These are phyloP conservation scores for Lasius platythorax DNA, from an alignment of 2,888 invertebrate species.

Conservation along the genomic window DNA sequence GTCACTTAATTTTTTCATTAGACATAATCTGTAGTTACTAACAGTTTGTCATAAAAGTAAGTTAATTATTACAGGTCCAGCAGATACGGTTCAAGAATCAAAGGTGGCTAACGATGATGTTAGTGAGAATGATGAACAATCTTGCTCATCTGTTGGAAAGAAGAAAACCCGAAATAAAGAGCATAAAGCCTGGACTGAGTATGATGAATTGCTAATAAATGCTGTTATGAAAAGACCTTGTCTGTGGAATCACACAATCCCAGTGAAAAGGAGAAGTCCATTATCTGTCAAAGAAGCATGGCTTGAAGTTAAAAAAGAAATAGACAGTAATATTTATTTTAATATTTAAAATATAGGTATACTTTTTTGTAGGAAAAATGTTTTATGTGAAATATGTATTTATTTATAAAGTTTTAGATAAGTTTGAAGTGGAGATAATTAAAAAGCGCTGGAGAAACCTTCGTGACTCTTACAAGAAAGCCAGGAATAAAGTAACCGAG, in stretches of 20 bases:
- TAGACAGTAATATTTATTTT: no score
- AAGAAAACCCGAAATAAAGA: conserved; percentile 9
- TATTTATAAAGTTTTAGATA: no score
- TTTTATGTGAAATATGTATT: no score
- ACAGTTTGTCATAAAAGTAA: conserved; percentile 1
- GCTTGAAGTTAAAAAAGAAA: no score
- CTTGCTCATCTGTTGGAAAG: background rate
- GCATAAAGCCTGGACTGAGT: background rate
- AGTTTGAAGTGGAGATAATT: no score
- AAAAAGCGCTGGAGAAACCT: no score
- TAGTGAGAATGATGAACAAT: conserved; percentile 2
- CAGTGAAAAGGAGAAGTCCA: background rate
- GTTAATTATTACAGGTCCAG: background rate
- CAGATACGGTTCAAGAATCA: background rate
- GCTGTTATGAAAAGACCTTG: conserved; percentile 26
- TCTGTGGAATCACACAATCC: conserved; percentile 10
- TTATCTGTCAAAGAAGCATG: no score
- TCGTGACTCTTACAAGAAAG: no score
- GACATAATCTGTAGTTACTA: background rate
- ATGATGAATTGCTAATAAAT: conserved; percentile 25
- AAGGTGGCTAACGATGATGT: background rate
- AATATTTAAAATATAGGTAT: no score
- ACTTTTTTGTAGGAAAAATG: no score
- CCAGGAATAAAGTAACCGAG: no score
- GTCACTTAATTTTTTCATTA: conserved; percentile 1